Evolutionary conservation across 2,113 vertebrate genomes (phyloP), one percentile per base, ranked within the genome.

Genomic region (Pitta sordida): DNA sequence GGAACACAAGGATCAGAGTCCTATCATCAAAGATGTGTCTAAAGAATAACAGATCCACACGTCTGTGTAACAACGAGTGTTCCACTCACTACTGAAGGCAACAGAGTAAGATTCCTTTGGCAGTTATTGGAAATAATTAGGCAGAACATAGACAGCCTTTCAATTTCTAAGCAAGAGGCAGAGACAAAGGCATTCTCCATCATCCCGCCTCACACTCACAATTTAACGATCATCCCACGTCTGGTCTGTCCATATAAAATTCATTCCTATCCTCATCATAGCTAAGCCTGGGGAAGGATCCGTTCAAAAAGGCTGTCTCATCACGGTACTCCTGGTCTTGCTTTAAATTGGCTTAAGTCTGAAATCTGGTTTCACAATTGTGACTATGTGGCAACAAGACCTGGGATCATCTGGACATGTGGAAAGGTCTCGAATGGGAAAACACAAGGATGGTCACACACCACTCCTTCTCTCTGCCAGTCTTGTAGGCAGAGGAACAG

Each of bases 311-410:
- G 52, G 49, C 85, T 65, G 9, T 53, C 68, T 88, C 52, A 44
- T 56, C 84, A 70, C 53, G 36, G 53, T 63, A 82, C 17, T 85
- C 64, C 49, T 70, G 37, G 34, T 90, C 58, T 78, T 75, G 75
- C 56, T 91, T 83, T 94, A 87, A 96, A 96, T 95, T 96, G 96
- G 94, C 92, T 83, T 80, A 80, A 63, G 84, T 71, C 52, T 85
- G 60, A 93, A 95, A 89, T 32, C 34, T 55, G 41, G 60, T 86
- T 56, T 91, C 30, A 48, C 43, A 49, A 39, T 52, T 74, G 27
- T 29, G 10, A 59, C 75, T 80, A 79, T 0, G 0, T 59, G 39
- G 71, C 29, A 82, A 55, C n/a, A 26, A 91, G 76, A 91, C 22
- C n/a, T 48, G 43, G 34, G 37, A 73, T 82, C n/a, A 32, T 68